Percentiles rank a stretch among this genome's conserved stretches.
Conservation (phyloP, 2,113 vertebrate genomes). For the Numenius arquata region DNA sequence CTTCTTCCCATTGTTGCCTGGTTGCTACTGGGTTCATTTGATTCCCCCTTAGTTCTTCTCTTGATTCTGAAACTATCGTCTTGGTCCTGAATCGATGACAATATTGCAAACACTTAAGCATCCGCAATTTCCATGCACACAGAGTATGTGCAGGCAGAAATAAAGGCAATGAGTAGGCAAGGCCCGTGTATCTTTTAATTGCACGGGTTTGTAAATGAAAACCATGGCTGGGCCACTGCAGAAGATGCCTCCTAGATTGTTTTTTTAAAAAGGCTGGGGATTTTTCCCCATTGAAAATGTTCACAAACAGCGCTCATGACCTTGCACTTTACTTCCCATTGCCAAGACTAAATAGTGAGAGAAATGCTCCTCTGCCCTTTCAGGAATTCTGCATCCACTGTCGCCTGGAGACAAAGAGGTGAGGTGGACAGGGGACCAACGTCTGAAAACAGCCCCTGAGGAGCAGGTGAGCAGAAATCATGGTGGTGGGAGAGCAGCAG, state of each 20-base stretch:
- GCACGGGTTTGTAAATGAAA: neutral
- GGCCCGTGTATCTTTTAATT: neutral
- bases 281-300: neutral
- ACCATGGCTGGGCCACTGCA: neutral
- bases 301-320: neutral
- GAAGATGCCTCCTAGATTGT: neutral
- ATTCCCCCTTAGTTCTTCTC: neutral
- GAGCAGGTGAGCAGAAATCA: neutral
- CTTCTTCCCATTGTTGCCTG: neutral
- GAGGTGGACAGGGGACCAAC: neutral
- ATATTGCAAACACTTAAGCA: neutral
- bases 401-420: neutral
- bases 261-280: neutral
- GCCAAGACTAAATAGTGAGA: neutral
- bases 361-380: neutral
- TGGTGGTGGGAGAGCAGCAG: neutral
- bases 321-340: neutral
- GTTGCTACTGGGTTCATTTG: neutral
- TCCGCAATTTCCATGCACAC: neutral
- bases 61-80: neutral
- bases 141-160: neutral
- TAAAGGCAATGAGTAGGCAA: neutral
- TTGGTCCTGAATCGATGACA: neutral
- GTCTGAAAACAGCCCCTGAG: neutral
- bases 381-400: neutral